These are phyloP conservation scores for Setipinna tenuifilis DNA, from an alignment of 2,797 vertebrate species.

Conservation along the genomic window DNA sequence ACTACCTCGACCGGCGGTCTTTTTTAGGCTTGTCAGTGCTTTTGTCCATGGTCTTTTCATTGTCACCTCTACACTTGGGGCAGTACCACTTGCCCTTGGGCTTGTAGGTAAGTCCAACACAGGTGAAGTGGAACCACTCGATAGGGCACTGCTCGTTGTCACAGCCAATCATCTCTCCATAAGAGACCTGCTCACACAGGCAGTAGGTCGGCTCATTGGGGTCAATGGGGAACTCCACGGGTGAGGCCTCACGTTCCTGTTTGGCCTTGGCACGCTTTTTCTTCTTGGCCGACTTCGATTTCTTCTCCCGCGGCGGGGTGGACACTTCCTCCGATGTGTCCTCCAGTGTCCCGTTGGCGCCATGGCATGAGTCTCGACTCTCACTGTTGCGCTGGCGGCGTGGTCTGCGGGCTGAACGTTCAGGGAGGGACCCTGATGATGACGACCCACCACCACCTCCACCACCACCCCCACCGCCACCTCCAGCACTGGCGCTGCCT, in stretches of 20 bases:
- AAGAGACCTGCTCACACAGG: conserved; percentile 96
- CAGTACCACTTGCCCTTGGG: conserved; percentile 99
- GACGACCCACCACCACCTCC: conserved; percentile 46
- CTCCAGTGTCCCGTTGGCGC: conserved; percentile 86
- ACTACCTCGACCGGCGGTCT: conserved; percentile 96
- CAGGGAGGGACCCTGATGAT: conserved; percentile 64
- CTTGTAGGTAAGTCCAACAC: conserved; percentile 96
- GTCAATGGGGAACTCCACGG: conserved; percentile 93
- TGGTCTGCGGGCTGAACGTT: conserved; percentile 85
- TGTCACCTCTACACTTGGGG: conserved; percentile 96
- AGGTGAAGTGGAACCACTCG: conserved; percentile 99
- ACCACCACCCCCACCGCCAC: conserved; percentile 49
- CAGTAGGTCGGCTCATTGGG: conserved; percentile 98
- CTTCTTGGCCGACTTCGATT: conserved; percentile 94
- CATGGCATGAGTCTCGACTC: conserved; percentile 90
- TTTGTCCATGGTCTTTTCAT: conserved; percentile 99
- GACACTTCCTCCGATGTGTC: conserved; percentile 83
- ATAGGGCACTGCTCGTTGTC: conserved; percentile 97
- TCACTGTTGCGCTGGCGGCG: conserved; percentile 92
- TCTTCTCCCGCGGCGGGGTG: conserved; percentile 86
- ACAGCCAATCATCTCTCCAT: conserved; percentile 97
- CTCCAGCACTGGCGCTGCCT: conserved; percentile 50
- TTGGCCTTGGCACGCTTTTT: conserved; percentile 97
- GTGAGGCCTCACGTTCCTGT: conserved; percentile 90
- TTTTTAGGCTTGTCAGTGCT: conserved; percentile 96